Evolutionary conservation across 2,888 invertebrate species (phyloP), one percentile per base, ranked within the genome.

Genomic region (Stenodera caucasica): DNA sequence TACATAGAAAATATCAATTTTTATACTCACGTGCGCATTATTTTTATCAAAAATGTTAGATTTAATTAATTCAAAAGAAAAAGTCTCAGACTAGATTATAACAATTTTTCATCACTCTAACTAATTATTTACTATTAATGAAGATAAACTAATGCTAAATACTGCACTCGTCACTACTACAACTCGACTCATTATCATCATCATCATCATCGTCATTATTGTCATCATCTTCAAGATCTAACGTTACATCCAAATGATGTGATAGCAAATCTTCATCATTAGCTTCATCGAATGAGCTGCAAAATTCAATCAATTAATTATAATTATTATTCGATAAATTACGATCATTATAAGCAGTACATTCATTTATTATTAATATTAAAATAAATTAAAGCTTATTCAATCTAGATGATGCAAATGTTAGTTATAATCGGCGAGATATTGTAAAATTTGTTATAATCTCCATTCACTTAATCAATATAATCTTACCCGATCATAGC

Each of bases 201-300:
- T 53, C 35, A 29, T 40, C 29, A 11, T 29, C 30, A 45, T 55
- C 14, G 9, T 37, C 5, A 33, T 33, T n/a, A 33, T 33, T 14
- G 8, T 37, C 67, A 67, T 37, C 60, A 15, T 40, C 52, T n/a
- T 49, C 56, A 40, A 71, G 68, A 61, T 79, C 84, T 64, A 86
- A 81, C 67, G 87, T 83, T 63, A 85, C 84, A 58, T 76, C 76
- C 72, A 89, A 74, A 76, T 88, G 88, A 67, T 88, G 88, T 63
- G 89, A 88, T 65, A 89, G 82, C 67, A 85, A 83, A 76, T 89
- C 89, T 64, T 89, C 89, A 53, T 81, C 82, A 62, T 79, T 87
- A 49, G 85, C 86, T 78, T 87, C 87, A 86, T 87, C 87, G 85
- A 86, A 87, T 77, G 86, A 86, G 86, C 87, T 87, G 84, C 49